Evolutionary conservation across 2,888 invertebrate species (phyloP).

Genomic region (Odontothrips loti): DNA sequence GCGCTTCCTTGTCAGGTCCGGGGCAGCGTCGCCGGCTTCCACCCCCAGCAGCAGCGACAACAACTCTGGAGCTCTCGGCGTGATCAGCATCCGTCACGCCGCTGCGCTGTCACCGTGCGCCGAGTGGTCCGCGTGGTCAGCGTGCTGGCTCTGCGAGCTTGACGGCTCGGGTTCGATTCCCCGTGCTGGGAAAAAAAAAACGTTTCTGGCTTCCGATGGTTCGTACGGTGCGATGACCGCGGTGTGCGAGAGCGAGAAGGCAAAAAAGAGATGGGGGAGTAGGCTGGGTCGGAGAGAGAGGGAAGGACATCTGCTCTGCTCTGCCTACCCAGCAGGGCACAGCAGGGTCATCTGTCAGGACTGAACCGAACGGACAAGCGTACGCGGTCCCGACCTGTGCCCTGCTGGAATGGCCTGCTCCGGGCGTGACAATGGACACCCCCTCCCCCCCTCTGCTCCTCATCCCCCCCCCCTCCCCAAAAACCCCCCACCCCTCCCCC

Average conservation of each 20-base stretch:
- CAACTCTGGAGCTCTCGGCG: constrained; percentile 9
- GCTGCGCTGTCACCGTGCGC: too few species aligned
- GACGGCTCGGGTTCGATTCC: too few species aligned
- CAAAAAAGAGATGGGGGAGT: neutral
- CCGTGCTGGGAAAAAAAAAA: too few species aligned
- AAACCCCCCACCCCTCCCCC: too few species aligned
- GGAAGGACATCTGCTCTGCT: neutral
- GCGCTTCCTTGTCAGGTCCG: neutral
- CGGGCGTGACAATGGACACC: neutral
- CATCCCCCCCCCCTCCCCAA: neutral
- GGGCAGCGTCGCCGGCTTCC: neutral
- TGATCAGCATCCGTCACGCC: too few species aligned
- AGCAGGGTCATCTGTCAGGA: neutral
- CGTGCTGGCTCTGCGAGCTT: too few species aligned
- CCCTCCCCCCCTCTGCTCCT: neutral
- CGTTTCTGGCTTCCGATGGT: too few species aligned
- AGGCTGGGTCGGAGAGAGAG: neutral
- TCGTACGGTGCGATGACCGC: neutral
- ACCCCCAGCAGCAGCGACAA: neutral
- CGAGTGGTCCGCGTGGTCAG: too few species aligned
- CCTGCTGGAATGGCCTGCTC: neutral
- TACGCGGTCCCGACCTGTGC: neutral
- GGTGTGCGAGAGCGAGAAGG: neutral
- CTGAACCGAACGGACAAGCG: too few species aligned
- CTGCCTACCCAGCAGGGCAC: neutral